These are phyloP conservation scores for Sternotherus odoratus DNA, from an alignment of 2,797 vertebrate genomes.

Conservation along the genomic window DNA sequence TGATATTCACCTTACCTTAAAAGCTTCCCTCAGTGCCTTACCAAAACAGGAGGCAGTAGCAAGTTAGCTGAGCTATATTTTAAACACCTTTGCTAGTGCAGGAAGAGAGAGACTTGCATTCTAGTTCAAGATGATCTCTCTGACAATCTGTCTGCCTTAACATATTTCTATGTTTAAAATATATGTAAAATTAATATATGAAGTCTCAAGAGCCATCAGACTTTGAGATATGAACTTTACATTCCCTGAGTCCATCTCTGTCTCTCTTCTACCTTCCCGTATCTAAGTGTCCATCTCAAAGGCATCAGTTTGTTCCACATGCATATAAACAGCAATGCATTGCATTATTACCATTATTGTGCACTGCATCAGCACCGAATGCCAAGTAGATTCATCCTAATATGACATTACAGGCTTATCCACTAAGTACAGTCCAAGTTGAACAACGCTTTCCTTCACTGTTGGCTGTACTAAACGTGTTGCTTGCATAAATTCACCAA, in stretches of 20 bases:
- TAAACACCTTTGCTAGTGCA: conserved; percentile 2
- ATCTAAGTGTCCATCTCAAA: conserved; percentile 56
- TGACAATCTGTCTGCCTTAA: conserved; percentile 31
- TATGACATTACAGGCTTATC: conserved; percentile 64
- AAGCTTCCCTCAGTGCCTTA: neutral
- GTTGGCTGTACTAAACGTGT: conserved; percentile 58
- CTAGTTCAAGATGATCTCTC: conserved; percentile 28
- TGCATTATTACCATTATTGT: conserved; percentile 39
- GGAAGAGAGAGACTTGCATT: neutral
- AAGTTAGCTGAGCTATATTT: neutral
- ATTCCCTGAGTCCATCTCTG: conserved; percentile 40
- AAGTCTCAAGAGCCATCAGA: conserved; percentile 67
- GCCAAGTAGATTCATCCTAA: conserved; percentile 48
- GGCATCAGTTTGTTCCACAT: conserved; percentile 55
- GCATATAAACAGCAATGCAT: conserved; percentile 41
- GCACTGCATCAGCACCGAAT: conserved; percentile 58
- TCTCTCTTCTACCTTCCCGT: conserved; percentile 54
- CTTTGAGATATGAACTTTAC: conserved; percentile 74
- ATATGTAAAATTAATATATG: conserved; percentile 16
- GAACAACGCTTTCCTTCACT: conserved; percentile 51
- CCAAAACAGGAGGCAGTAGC: neutral
- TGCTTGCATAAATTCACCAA: conserved; percentile 62
- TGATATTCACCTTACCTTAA: neutral
- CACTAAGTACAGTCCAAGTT: conserved; percentile 45
- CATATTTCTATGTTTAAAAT: conserved; percentile 2